Conservation (phyloP, 2,113 vertebrate species). For the Anarrhichthys ocellatus region DNA sequence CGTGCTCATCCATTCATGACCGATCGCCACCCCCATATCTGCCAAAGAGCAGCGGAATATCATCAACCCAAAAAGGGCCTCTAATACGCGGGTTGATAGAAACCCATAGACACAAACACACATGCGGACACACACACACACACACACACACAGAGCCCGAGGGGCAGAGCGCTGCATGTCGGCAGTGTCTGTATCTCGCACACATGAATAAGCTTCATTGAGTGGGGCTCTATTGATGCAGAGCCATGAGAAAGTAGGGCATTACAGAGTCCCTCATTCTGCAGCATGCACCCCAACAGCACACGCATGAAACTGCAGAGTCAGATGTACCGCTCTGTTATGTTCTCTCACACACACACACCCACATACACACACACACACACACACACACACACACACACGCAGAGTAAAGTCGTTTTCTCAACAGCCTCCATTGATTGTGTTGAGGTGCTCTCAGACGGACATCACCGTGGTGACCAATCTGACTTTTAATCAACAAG, state of each 20-base stretch:
- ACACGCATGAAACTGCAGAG: slow-evolving; percentile 42
- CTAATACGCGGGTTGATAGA: slow-evolving; percentile 1
- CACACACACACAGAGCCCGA: slow-evolving; percentile 33
- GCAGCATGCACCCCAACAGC: slow-evolving; percentile 39
- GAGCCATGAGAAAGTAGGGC: slow-evolving; percentile 64
- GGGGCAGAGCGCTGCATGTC: slow-evolving; percentile 30
- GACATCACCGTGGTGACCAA: slow-evolving; percentile 15
- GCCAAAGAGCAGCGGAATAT: slow-evolving; percentile 23
- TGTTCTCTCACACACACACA: not conserved
- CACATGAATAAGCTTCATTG: slow-evolving; percentile 60
- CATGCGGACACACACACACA: slow-evolving; percentile 25
- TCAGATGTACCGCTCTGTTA: slow-evolving; percentile 35
- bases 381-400: not conserved
- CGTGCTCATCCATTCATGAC: slow-evolving; percentile 42
- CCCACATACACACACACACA: not conserved
- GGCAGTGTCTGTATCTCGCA: slow-evolving; percentile 47
- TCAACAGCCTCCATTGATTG: slow-evolving; percentile 31
- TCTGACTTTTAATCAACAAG: slow-evolving; percentile 50
- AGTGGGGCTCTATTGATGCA: slow-evolving; percentile 47
- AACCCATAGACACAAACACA: slow-evolving; percentile 27
- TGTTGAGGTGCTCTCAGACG: slow-evolving; percentile 17
- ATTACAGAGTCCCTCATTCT: slow-evolving; percentile 37
- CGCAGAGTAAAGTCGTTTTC: slow-evolving; percentile 7
- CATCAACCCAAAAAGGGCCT: slow-evolving; percentile 28
- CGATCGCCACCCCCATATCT: slow-evolving; percentile 15